Evolutionary conservation across 1,140 invertebrate species (phyloP), one percentile per base, ranked within the genome.

Genomic region (Hycleus phaleratus): DNA sequence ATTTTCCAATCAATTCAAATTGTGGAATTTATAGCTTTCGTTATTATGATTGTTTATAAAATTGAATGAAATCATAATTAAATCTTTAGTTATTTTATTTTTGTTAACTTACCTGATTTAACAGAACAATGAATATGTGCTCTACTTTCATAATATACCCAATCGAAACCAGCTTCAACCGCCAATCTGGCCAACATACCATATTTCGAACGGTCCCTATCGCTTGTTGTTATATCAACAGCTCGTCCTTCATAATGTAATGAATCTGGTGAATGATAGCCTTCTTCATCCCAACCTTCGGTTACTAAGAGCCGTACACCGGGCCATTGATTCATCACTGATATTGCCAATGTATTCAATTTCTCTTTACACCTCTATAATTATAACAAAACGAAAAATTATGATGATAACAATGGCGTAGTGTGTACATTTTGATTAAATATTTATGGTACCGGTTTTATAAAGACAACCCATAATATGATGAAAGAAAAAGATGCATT

Each of bases 311-410:
- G 78, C 60, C 85, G 84, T n/a, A 97, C 86, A 18, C 91, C 91
- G 0, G 93, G 93, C 95, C 95, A 98, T 71, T 95, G 91, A 77
- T 97, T 97, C 91, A 96, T 95, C 71, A 98, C 95, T 57, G 90
- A 92, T 70, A 97, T 93, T 24, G 95, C 93, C 69, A 98, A 74
- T 5, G 88, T 93, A 74, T 96, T 94, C 56, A 97, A 75, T 73
- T 94, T 97, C 74, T 97, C 94, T 74, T 94, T 95, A 74, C 92
- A 95, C 68, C 93, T 84, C 95, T 97, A 83, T 12, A 85, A 81
- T 74, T 42, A 64, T 65, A 66, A 61, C 32, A 32, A 32, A 32
- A 32, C 32, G 7, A 32, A 32, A 5, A 5, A 32, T 32, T 32
- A 32, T 32, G 4, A 32, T 18, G 18, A 42, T 7, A 3, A 42